A percentile compares a stretch with the other conserved stretches of the same genome.
Conservation (phyloP, 2,797 vertebrate species). For the Cossypha caffra region DNA sequence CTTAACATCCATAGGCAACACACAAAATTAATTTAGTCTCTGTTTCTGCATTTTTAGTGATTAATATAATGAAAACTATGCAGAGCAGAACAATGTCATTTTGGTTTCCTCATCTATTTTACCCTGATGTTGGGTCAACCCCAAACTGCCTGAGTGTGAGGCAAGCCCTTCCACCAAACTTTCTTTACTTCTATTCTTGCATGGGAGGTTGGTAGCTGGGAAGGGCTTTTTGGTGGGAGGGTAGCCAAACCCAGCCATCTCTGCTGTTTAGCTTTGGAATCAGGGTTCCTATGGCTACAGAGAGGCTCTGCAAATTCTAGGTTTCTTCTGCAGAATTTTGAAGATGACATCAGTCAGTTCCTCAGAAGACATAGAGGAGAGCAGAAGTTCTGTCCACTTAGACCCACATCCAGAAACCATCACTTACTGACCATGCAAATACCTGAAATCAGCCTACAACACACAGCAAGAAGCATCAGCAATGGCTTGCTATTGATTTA, state of each 20-base stretch:
- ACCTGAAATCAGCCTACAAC: conserved; percentile 8
- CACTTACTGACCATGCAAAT: not conserved
- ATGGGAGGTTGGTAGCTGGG: not conserved
- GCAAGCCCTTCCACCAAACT: not conserved
- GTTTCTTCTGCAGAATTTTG: not conserved
- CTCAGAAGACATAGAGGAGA: not conserved
- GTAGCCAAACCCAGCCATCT: not conserved
- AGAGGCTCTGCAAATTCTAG: not conserved
- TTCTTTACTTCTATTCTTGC: not conserved
- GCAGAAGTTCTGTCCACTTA: not conserved
- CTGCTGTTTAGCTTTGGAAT: not conserved
- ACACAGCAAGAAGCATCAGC: not conserved
- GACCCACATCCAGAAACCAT: not conserved
- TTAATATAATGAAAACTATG: not conserved
- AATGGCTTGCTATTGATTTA: not conserved
- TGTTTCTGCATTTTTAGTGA: not conserved
- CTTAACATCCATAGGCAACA: not conserved
- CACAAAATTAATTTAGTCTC: not conserved
- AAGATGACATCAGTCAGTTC: not conserved
- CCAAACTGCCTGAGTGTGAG: not conserved
- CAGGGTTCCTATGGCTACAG: not conserved
- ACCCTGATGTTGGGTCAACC: not conserved
- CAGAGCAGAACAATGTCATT: not conserved
- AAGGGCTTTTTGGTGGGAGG: not conserved
- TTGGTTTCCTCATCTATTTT: not conserved